A percentile compares a stretch with the other conserved stretches of the same genome.
phyloP scores from a whole-genome alignment of 2,888 invertebrate species.

The Thymelicus acteon region DNA sequence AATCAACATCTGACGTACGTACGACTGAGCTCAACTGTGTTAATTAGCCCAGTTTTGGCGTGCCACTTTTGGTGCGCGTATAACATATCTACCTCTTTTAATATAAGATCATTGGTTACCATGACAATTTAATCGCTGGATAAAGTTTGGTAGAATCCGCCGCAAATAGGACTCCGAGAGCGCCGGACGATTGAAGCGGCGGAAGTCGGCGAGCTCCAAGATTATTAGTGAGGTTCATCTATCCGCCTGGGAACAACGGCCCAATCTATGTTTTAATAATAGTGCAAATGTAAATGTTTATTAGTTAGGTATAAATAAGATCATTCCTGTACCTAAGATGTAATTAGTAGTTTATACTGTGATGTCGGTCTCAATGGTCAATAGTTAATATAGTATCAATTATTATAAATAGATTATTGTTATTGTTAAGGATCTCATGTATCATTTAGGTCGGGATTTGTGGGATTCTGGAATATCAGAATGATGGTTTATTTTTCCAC shows the following conservation, averaged over 20 bases:
- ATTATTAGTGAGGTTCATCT: slow-evolving; percentile 53
- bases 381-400: slow-evolving; percentile 81
- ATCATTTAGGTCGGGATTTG: slow-evolving; percentile 73
- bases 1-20: no score
- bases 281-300: slow-evolving; percentile 78
- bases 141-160: no score
- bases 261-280: slow-evolving; percentile 64
- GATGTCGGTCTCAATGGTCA: slow-evolving; percentile 83
- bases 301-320: slow-evolving; percentile 67
- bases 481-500: slow-evolving; percentile 64
- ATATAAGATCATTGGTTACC: no score
- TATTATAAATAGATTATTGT: slow-evolving; percentile 79
- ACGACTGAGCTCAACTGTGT: no score
- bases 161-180: no score
- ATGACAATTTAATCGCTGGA: no score
- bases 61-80: no score
- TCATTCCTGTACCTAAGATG: slow-evolving; percentile 84
- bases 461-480: slow-evolving; percentile 76
- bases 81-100: no score
- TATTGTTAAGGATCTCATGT: slow-evolving; percentile 84
- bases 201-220: slow-evolving; percentile 18
- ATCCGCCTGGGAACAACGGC: slow-evolving; percentile 67
- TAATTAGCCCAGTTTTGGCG: no score
- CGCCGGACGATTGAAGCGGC: no score
- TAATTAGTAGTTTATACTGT: slow-evolving; percentile 80